Evolutionary conservation across 1,140 invertebrate species (phyloP).

Genomic region (Coptotermes formosanus): DNA sequence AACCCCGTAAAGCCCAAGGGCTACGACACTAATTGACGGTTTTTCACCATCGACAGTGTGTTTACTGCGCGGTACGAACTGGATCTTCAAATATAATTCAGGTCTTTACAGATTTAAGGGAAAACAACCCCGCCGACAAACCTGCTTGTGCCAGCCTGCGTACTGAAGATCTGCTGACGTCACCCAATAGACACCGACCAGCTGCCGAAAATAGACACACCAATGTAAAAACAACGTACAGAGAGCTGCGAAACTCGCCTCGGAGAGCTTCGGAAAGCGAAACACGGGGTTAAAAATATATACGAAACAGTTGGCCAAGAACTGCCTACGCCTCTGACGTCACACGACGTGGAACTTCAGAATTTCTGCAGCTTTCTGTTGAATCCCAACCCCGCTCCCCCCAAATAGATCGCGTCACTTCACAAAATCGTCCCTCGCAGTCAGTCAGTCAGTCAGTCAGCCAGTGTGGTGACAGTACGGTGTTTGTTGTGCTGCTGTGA

Average conservation of each 20-base stretch:
- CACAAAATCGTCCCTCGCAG: not conserved
- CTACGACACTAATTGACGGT: too few species aligned
- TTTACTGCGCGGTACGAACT: too few species aligned
- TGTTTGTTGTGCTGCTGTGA: not conserved
- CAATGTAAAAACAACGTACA: not conserved
- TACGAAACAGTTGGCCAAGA: constrained; percentile 13
- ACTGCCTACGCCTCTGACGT: not conserved
- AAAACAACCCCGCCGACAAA: too few species aligned
- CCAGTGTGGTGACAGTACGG: not conserved
- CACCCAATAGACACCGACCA: not conserved
- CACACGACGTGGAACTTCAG: not conserved
- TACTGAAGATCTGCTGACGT: not conserved
- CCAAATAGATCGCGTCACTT: not conserved
- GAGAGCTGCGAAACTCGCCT: not conserved
- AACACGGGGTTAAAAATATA: not conserved
- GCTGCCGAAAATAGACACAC: not conserved
- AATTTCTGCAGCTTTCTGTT: not conserved
- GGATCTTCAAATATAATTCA: too few species aligned
- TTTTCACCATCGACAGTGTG: too few species aligned
- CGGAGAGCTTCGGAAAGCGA: not conserved
- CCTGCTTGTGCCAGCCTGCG: not conserved
- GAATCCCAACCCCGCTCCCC: not conserved
- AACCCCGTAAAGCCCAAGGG: too few species aligned
- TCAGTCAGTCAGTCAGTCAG: not conserved
- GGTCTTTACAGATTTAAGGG: too few species aligned